Base-by-base conservation (phyloP, 2,113 vertebrate genomes). In the Coptodon bakossiorum region DNA sequence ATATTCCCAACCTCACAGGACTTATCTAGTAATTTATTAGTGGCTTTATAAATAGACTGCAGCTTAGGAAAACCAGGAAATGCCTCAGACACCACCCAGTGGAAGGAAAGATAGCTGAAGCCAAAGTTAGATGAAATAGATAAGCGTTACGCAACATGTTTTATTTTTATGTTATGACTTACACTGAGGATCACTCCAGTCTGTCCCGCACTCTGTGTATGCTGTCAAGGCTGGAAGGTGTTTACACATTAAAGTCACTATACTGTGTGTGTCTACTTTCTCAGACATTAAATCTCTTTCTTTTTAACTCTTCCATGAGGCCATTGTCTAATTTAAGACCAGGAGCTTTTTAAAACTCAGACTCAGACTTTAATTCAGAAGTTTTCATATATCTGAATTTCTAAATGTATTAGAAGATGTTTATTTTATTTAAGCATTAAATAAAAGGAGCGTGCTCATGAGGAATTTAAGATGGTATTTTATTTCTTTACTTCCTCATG, bases 291-390 rank as follows among this genome's bases (percentile, higher is more conserved):
- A 27, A 57, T 24, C 6, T 50, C 3, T 29, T 9, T 43, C 34
- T 48, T 76, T 48, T 29, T 17, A 45, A 48, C 43, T 12, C 71
- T 6, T 19, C 0, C 9, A 12, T 11, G 14, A 76, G 6, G 10
- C 43, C 0, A 9, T 12, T 78, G 45, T 78, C 43, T 52, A 19
- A 31, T 50, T 52, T n/a, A 78, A 31, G 43, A 78, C 0, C 16
- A 19, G 16, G 27, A 52, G 34, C 61, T 22, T 68, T 68, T 38
- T 3, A 2, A 1, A 3, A 13, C 61, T 66, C 61, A 36, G 57
- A 31, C 27, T 59, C 53, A 14, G 57, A 61, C 14, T 31, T 34
- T 63, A 16, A 48, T 16, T 52, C 27, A 50, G 27, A 78, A 19
- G 34, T 34, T 0, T 12, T 31, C 6, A 31, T 78, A 78, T 31